Conservation (phyloP, 1,140 invertebrate species). For the Drosophila pseudoananassae region DNA sequence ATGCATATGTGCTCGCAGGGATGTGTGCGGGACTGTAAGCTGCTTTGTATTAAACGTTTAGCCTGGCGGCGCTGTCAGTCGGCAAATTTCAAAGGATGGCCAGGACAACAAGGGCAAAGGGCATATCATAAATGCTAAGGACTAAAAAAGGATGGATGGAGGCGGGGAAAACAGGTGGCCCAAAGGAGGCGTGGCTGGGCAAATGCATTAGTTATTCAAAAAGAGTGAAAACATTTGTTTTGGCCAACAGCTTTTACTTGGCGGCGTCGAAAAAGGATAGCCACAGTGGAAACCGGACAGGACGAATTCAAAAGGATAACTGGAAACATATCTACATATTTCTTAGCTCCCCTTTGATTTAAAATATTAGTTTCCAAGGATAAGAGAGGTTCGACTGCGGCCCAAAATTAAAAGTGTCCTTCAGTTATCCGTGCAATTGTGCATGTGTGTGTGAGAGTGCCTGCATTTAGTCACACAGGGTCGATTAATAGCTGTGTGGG, state of each 20-base stretch:
- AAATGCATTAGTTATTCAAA: slow-evolving; percentile 79
- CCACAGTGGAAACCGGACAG: not conserved
- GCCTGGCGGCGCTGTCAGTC: slow-evolving; percentile 60
- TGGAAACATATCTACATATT: too few relatives aligned
- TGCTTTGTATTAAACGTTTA: slow-evolving; percentile 61
- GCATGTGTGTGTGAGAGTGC: not conserved
- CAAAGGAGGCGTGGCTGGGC: not conserved
- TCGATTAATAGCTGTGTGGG: not conserved
- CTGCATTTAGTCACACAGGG: not conserved
- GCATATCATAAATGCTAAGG: slow-evolving; percentile 6
- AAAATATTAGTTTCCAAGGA: too few relatives aligned
- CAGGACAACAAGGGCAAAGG: slow-evolving; percentile 41
- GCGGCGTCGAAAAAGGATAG: slow-evolving; percentile 10
- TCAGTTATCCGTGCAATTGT: not conserved
- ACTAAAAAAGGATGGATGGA: slow-evolving; percentile 1
- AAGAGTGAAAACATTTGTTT: slow-evolving; percentile 61
- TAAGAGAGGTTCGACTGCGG: too few relatives aligned
- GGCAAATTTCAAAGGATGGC: slow-evolving; percentile 66
- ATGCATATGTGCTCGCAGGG: not conserved
- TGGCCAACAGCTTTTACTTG: slow-evolving; percentile 17
- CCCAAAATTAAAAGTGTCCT: not conserved
- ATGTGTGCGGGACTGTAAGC: slow-evolving; percentile 18
- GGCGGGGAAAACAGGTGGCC: not conserved
- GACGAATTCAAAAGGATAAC: not conserved
- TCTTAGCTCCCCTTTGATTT: too few relatives aligned